Conservation (phyloP, 1,140 invertebrate species). For the Muscidifurax raptorellus region DNA sequence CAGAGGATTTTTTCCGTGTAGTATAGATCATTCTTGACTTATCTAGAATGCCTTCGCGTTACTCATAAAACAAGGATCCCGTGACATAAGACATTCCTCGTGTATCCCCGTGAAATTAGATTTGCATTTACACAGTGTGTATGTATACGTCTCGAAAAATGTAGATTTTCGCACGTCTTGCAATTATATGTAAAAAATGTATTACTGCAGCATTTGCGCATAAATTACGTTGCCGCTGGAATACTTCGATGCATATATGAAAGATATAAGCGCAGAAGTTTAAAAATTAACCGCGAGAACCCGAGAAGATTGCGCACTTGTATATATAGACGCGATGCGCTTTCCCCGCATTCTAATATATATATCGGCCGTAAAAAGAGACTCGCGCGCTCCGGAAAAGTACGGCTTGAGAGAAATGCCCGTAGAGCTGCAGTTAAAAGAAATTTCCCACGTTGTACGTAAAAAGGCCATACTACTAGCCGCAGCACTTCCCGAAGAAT, state of each 20-base stretch:
- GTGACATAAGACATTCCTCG: neutral
- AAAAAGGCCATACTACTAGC: neutral
- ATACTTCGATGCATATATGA: too few relatives aligned
- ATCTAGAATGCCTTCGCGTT: neutral
- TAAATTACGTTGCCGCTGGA: too few relatives aligned
- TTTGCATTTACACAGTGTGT: neutral
- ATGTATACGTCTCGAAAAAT: neutral
- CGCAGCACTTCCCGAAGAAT: neutral
- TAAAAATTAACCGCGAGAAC: neutral
- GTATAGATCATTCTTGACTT: slow-evolving; percentile 23
- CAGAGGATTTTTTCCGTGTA: neutral
- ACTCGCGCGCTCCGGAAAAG: neutral
- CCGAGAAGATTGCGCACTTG: neutral
- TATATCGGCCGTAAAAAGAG: neutral
- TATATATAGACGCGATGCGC: neutral
- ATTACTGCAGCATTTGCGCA: too few relatives aligned
- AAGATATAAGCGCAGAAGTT: too few relatives aligned
- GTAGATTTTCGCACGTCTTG: too few relatives aligned
- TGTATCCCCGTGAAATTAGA: neutral
- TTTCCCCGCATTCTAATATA: neutral
- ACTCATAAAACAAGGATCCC: slow-evolving; percentile 14
- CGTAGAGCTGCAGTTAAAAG: neutral
- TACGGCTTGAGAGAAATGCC: neutral
- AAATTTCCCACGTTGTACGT: neutral
- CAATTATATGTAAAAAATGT: too few relatives aligned